Conservation (phyloP, 2,888 invertebrate genomes). For the Acanthosepion pharaonis region DNA sequence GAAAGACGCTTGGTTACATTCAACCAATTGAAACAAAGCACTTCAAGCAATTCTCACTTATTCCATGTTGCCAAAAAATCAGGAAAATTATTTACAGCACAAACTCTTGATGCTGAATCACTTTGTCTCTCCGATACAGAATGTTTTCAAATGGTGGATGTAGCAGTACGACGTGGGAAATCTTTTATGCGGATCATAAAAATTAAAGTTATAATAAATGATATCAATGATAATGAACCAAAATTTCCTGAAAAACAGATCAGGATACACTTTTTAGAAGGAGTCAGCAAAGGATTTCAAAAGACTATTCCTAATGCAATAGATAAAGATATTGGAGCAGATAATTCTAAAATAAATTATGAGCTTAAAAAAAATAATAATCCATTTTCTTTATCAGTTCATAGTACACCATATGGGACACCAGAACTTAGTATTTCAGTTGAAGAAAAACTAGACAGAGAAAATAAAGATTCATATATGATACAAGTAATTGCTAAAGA, state of each 20-base stretch:
- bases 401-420: neutral
- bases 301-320: neutral
- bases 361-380: neutral
- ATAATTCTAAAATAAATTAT: neutral
- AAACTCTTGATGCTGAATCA: neutral
- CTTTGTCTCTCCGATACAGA: neutral
- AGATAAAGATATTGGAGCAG: neutral
- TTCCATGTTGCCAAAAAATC: neutral
- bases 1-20: constrained; percentile 9
- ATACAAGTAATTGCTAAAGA: neutral
- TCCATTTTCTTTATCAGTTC: constrained; percentile 13
- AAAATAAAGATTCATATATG: neutral
- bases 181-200: constrained; percentile 20
- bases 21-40: constrained; percentile 6
- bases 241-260: neutral
- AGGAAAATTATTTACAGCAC: constrained; percentile 10
- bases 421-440: neutral
- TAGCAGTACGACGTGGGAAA: neutral
- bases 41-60: neutral
- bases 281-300: neutral
- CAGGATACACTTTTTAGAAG: neutral
- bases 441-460: neutral
- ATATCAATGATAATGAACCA: neutral
- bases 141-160: constrained; percentile 6
- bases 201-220: neutral